phyloP scores from a whole-genome alignment of 2,797 vertebrate genomes.

The Microcaecilia unicolor region DNA sequence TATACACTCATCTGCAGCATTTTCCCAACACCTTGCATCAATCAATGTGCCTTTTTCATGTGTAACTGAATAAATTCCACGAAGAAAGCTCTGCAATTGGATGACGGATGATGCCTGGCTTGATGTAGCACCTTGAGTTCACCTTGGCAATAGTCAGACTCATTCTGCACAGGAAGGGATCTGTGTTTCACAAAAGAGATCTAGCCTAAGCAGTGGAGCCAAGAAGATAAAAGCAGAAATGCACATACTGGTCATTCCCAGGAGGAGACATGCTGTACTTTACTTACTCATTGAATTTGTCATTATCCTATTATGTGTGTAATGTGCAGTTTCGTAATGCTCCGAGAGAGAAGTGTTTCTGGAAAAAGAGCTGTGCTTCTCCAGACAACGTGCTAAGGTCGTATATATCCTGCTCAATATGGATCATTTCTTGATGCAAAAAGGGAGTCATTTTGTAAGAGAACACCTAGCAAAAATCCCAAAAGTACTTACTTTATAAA shows the following conservation, averaged over 20 bases:
- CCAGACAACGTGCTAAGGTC: no score
- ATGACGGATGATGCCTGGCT: not conserved
- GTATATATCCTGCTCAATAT: no score
- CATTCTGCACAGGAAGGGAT: not conserved
- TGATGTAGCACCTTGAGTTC: not conserved
- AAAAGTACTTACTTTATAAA: no score
- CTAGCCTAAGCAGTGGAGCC: not conserved
- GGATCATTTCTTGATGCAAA: no score
- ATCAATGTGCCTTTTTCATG: not conserved
- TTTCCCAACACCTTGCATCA: no score
- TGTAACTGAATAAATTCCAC: not conserved
- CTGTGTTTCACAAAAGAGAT: not conserved
- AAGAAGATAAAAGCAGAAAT: not conserved
- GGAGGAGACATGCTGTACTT: not conserved
- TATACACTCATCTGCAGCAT: no score
- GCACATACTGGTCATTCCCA: not conserved
- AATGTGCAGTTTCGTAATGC: not conserved
- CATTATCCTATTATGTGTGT: not conserved
- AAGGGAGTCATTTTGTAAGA: no score
- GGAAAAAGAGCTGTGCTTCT: no score
- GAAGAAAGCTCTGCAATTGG: not conserved
- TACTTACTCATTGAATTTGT: not conserved
- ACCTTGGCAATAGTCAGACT: not conserved
- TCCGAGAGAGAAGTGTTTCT: accelerated
- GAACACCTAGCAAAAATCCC: no score